Conservation (phyloP, 2,113 vertebrate species). For the Sebastes fasciatus region DNA sequence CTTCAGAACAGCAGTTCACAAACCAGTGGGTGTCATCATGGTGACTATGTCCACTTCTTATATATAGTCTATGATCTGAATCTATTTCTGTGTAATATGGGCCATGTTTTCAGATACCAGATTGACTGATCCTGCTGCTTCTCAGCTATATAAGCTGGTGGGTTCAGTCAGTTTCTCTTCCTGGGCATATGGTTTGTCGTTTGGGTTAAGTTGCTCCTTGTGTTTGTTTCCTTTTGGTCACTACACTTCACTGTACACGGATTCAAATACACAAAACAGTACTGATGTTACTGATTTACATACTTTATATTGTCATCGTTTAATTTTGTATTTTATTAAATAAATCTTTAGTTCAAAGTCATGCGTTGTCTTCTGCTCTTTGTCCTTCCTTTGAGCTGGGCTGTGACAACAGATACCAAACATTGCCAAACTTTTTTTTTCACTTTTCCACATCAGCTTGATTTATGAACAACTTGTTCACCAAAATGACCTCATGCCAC, state of each 20-base stretch:
- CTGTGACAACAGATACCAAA: neutral
- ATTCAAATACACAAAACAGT: neutral
- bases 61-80: neutral
- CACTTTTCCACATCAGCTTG: neutral
- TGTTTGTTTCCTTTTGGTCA: neutral
- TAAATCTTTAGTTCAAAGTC: neutral
- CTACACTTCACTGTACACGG: neutral
- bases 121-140: too few relatives aligned
- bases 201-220: too few relatives aligned
- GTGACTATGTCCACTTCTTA: too few relatives aligned
- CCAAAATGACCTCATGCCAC: constrained; percentile 14
- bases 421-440: neutral
- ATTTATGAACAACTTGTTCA: neutral
- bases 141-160: neutral
- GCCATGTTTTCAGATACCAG: neutral
- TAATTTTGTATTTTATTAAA: neutral
- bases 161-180: neutral
- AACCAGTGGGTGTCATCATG: too few relatives aligned
- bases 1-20: too few relatives aligned
- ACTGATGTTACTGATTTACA: neutral
- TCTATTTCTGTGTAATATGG: neutral
- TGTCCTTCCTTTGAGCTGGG: neutral
- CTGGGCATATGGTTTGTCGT: too few relatives aligned
- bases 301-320: neutral
- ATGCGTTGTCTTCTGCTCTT: neutral